A percentile compares a stretch with the other conserved stretches of the same genome.
phyloP scores from a whole-genome alignment of 2,113 vertebrate species.

The Microtus montanus region DNA sequence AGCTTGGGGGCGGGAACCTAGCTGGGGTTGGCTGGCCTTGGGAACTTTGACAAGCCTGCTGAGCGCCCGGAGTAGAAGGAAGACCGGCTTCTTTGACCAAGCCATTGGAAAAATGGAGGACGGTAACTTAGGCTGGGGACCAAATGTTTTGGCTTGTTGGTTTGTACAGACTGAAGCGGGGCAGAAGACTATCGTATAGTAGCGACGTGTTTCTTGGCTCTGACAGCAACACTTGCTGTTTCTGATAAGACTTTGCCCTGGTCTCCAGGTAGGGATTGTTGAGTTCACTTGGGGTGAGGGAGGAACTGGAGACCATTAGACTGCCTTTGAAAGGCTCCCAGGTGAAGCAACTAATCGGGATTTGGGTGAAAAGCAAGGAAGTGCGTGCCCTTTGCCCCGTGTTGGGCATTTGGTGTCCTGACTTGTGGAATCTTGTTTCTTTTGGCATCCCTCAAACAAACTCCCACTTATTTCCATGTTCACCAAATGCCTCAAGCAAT shows the following conservation, averaged over 20 bases:
- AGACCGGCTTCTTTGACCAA: not conserved
- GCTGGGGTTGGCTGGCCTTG: not conserved
- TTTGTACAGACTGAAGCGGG: constrained; percentile 19
- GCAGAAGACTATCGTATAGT: not conserved
- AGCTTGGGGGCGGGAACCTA: not conserved
- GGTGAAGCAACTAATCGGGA: constrained; percentile 40
- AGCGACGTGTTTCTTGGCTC: constrained; percentile 55
- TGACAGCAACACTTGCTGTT: constrained; percentile 2
- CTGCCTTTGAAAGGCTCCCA: constrained; percentile 51
- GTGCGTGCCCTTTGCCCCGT: constrained; percentile 73
- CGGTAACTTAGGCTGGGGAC: not conserved
- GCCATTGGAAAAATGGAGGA: constrained; percentile 49
- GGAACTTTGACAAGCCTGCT: not conserved
- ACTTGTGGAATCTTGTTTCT: constrained; percentile 74
- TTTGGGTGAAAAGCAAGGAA: constrained; percentile 42
- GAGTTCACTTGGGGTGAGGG: constrained; percentile 50
- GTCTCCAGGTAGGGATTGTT: constrained; percentile 9
- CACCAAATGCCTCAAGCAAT: not conserved
- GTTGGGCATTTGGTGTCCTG: constrained; percentile 47
- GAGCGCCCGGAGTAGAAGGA: not conserved
- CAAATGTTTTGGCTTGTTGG: constrained; percentile 22
- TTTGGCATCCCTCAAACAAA: constrained; percentile 64
- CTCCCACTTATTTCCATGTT: constrained; percentile 35
- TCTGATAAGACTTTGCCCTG: constrained; percentile 36
- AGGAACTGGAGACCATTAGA: not conserved